Conservation (phyloP, 2,797 vertebrate species). For the Lepilemur septentrionalis region DNA sequence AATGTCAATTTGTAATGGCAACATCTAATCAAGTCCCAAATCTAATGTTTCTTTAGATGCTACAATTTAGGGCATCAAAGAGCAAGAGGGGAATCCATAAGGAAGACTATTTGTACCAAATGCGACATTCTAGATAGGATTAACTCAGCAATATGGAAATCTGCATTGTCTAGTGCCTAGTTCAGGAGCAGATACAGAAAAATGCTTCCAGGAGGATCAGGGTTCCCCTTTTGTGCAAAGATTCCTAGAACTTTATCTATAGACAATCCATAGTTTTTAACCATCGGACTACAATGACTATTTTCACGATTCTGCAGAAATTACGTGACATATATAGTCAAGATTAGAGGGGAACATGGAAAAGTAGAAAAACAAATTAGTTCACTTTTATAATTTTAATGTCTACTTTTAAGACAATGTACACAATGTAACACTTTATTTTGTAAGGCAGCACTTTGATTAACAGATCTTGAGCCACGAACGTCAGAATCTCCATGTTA, state of each 20-base stretch:
- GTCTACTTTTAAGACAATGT: background rate
- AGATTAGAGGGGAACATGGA: background rate
- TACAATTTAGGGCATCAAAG: background rate
- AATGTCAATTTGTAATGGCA: background rate
- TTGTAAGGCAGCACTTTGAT: background rate
- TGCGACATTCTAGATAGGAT: background rate
- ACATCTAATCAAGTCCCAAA: background rate
- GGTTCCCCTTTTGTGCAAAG: background rate
- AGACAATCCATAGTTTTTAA: background rate
- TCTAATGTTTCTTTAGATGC: background rate
- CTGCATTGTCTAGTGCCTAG: background rate
- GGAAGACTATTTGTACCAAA: background rate
- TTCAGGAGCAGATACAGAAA: background rate
- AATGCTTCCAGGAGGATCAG: background rate
- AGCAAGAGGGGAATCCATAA: background rate
- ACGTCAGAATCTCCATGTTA: conserved; percentile 69
- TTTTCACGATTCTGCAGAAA: background rate
- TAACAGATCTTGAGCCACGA: background rate
- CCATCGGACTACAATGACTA: background rate
- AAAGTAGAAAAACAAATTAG: background rate
- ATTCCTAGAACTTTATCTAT: background rate
- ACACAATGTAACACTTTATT: background rate
- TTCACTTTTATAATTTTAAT: background rate
- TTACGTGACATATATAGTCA: background rate
- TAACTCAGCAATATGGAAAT: background rate